A percentile compares a stretch with the other conserved stretches of the same genome.
Evolutionary conservation across 2,113 vertebrate genomes (phyloP).

Genomic region (Mungos mungo): DNA sequence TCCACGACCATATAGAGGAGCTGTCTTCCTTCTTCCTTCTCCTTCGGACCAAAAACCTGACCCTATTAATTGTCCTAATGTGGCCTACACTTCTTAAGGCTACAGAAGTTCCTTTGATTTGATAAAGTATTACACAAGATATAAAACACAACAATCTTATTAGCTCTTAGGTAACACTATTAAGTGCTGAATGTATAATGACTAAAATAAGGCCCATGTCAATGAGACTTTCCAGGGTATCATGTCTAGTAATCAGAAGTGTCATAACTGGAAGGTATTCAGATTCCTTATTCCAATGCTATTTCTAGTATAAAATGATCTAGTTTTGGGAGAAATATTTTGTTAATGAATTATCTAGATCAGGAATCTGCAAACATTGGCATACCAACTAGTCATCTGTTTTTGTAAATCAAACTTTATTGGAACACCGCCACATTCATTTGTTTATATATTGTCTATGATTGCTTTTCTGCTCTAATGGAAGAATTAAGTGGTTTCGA

Average conservation of each 20-base stretch:
- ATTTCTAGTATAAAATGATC: background rate
- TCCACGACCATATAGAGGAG: background rate
- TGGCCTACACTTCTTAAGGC: background rate
- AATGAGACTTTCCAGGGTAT: background rate
- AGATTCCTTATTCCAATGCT: background rate
- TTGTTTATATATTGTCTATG: background rate
- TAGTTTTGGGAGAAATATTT: background rate
- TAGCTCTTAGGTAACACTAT: background rate
- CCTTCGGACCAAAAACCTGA: background rate
- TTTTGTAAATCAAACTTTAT: slow-evolving; percentile 28
- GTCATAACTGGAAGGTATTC: background rate
- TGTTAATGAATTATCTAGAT: background rate
- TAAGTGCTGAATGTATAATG: background rate
- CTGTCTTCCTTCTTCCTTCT: background rate
- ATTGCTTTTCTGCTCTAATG: background rate
- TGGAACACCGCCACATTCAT: background rate
- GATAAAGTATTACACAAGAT: background rate
- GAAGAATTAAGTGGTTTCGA: background rate
- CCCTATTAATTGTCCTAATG: background rate
- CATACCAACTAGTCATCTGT: background rate
- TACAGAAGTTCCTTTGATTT: background rate
- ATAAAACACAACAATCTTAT: background rate
- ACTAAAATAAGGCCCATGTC: background rate
- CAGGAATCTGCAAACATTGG: background rate
- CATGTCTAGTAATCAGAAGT: background rate